Evolutionary conservation across 2,888 invertebrate genomes (phyloP).

Genomic region (Chirona hameri): DNA sequence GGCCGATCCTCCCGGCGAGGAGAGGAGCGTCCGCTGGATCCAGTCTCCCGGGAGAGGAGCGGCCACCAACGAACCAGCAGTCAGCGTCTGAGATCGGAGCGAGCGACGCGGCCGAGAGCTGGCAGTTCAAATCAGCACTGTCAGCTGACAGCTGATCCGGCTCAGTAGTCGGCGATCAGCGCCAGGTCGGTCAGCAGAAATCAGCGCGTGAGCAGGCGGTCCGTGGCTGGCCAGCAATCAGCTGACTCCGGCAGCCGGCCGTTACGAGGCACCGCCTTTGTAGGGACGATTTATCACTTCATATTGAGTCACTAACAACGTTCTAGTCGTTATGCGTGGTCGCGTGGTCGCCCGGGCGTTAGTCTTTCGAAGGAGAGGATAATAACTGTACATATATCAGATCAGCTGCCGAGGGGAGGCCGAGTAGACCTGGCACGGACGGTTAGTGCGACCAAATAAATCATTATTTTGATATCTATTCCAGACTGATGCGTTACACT

Average conservation of each 20-base stretch:
- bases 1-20: no score
- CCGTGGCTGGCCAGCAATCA: no score
- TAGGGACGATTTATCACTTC: slow-evolving; percentile 5
- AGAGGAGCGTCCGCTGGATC: no score
- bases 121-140: background rate
- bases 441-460: background rate
- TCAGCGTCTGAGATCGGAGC: background rate
- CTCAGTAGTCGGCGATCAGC: background rate
- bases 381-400: background rate
- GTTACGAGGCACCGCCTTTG: background rate
- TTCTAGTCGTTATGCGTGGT: background rate
- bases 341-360: slow-evolving; percentile 3
- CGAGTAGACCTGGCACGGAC: background rate
- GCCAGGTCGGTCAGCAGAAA: no score
- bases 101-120: background rate
- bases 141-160: background rate
- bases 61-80: no score
- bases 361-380: background rate
- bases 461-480: slow-evolving; percentile 28
- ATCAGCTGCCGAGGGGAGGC: background rate
- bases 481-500: background rate
- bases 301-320: slow-evolving; percentile 22
- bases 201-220: no score
- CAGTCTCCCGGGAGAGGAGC: no score
- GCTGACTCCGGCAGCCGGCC: no score